Evolutionary conservation across 1,140 invertebrate genomes (phyloP).

Genomic region (Drosophila pallidifrons): DNA sequence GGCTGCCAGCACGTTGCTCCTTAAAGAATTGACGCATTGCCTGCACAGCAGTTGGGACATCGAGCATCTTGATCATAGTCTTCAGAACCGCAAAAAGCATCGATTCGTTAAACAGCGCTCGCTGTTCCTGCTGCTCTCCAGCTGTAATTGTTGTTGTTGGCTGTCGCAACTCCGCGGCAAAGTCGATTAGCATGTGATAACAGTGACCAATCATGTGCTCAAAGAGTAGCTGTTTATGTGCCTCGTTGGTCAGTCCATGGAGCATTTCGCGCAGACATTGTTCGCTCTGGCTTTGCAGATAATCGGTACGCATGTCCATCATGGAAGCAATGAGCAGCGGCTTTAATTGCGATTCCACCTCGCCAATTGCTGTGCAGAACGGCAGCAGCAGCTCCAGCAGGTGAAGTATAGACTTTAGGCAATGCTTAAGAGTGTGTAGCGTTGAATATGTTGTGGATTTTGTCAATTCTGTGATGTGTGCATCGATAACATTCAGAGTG

Average conservation of each 20-base stretch:
- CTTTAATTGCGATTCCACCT: slow-evolving; percentile 65
- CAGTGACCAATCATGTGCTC: slow-evolving; percentile 88
- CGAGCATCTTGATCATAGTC: slow-evolving; percentile 94
- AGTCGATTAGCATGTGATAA: slow-evolving; percentile 89
- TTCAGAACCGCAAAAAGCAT: slow-evolving; percentile 84
- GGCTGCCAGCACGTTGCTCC: slow-evolving; percentile 86
- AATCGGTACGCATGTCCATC: slow-evolving; percentile 91
- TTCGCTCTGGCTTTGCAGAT: slow-evolving; percentile 88
- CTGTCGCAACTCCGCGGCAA: slow-evolving; percentile 80
- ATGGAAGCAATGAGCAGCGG: slow-evolving; percentile 90
- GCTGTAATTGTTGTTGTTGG: background rate
- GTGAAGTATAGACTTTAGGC: slow-evolving; percentile 73
- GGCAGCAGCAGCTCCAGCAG: slow-evolving; percentile 79
- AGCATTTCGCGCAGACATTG: slow-evolving; percentile 89
- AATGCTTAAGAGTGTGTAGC: slow-evolving; percentile 80
- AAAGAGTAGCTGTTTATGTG: slow-evolving; percentile 88
- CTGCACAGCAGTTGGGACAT: slow-evolving; percentile 91
- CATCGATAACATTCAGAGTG: slow-evolving; percentile 78
- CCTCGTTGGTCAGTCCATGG: slow-evolving; percentile 86
- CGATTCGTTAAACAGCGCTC: slow-evolving; percentile 70
- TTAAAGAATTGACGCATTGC: slow-evolving; percentile 94
- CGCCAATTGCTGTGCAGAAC: slow-evolving; percentile 42
- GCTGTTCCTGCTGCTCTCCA: slow-evolving; percentile 44
- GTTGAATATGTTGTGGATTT: slow-evolving; percentile 66
- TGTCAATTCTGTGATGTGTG: slow-evolving; percentile 75